phyloP scores from a whole-genome alignment of 2,888 invertebrate genomes.

The Latheticus oryzae region DNA sequence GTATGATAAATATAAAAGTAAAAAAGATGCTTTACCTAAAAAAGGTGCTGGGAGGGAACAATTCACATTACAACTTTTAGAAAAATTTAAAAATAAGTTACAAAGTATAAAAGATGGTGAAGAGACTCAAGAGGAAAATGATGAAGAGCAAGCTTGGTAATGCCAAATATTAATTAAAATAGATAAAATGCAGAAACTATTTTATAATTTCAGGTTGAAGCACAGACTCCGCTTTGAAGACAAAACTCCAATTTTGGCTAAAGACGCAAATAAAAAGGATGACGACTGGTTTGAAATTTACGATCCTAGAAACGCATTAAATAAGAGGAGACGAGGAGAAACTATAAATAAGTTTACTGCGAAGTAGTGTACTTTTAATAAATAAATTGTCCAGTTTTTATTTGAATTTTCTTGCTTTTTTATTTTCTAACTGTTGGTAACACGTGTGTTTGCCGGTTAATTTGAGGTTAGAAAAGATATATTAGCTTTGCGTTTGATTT shows the following conservation, averaged over 20 bases:
- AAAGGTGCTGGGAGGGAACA: conserved; percentile 78
- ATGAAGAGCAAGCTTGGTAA: conserved; percentile 56
- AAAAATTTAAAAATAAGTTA: conserved; percentile 86
- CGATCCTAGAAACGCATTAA: conserved; percentile 95
- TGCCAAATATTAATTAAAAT: background rate
- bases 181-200: conserved; percentile 23
- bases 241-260: conserved; percentile 79
- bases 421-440: no score
- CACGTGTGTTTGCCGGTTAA: no score
- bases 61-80: conserved; percentile 82
- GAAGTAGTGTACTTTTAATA: no score
- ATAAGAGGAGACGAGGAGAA: conserved; percentile 91
- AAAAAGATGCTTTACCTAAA: conserved; percentile 70
- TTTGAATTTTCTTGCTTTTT: no score
- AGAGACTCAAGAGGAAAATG: conserved; percentile 58
- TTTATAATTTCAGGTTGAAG: conserved; percentile 69
- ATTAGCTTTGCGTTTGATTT: no score
- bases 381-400: no score
- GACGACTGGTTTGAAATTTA: conserved; percentile 98
- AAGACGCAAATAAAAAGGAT: conserved; percentile 92
- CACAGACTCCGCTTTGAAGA: conserved; percentile 77
- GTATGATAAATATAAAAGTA: conserved; percentile 65
- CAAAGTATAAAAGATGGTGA: conserved; percentile 72
- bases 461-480: no score
- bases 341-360: conserved; percentile 50